Conservation (phyloP, 92 coral and sea anemone species). For the Palythoa caribaeorum region DNA sequence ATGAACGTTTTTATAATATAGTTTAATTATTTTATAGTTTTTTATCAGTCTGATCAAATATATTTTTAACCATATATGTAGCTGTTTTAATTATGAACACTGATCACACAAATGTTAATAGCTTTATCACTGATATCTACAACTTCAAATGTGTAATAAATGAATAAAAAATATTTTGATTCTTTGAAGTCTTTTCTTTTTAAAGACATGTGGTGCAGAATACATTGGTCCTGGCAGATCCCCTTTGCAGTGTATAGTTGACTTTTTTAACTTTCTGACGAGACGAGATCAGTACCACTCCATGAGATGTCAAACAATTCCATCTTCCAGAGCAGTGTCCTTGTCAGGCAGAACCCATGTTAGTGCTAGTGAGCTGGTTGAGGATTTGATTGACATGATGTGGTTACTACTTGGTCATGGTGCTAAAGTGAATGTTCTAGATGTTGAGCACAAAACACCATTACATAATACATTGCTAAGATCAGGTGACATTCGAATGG, state of each 20-base stretch:
- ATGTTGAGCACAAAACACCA: constrained; percentile 83
- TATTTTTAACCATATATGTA: too few species aligned
- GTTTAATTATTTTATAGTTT: too few species aligned
- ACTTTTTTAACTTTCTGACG: constrained; percentile 76
- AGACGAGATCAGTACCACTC: constrained; percentile 45
- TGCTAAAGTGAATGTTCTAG: constrained; percentile 81
- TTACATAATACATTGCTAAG: constrained; percentile 76
- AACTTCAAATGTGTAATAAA: too few species aligned
- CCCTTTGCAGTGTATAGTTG: constrained; percentile 82
- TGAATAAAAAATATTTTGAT: background rate
- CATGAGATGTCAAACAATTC: constrained; percentile 27
- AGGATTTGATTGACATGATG: constrained; percentile 72
- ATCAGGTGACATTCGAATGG: constrained; percentile 80
- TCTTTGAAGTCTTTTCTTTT: background rate
- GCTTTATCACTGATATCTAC: too few species aligned
- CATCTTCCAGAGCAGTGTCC: constrained; percentile 50
- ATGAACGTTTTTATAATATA: too few species aligned
- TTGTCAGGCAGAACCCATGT: constrained; percentile 47
- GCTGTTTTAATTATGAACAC: too few species aligned
- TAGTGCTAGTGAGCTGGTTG: constrained; percentile 64
- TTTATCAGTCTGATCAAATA: too few species aligned
- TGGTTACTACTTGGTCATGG: constrained; percentile 88
- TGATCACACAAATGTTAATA: too few species aligned
- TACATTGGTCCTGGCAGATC: constrained; percentile 86
- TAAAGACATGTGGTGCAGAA: constrained; percentile 85